Percentiles rank a stretch among this genome's conserved stretches.
These are phyloP conservation scores for Eupithecia tripunctaria DNA, from an alignment of 2,888 invertebrate genomes.

Conservation along the genomic window DNA sequence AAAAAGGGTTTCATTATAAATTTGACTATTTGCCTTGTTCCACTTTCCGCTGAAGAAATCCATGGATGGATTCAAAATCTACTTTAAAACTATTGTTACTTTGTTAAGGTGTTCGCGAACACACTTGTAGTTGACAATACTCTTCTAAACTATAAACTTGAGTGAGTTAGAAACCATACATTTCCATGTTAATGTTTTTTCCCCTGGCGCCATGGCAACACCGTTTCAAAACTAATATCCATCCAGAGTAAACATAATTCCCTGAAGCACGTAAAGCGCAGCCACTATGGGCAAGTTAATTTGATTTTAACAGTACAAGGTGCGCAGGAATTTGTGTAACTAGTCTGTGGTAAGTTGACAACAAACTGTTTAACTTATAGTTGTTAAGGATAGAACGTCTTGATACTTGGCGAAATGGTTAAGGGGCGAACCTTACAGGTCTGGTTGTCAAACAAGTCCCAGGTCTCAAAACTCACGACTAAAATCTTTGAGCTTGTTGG, in stretches of 20 bases:
- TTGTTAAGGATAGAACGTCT: conserved; percentile 31
- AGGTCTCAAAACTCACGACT: no score
- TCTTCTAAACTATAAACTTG: neutral
- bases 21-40: no score
- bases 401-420: conserved; percentile 52
- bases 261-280: conserved; percentile 13
- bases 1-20: no score
- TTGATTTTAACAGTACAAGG: conserved; percentile 46
- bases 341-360: conserved; percentile 50
- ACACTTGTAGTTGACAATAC: neutral
- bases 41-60: no score
- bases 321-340: conserved; percentile 47
- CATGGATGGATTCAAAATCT: no score
- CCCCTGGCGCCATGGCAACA: neutral
- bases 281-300: conserved; percentile 39
- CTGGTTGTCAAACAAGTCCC: no score
- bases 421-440: no score
- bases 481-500: no score
- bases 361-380: conserved; percentile 47
- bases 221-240: conserved; percentile 5
- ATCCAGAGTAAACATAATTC: conserved; percentile 12
- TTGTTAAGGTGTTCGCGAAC: neutral
- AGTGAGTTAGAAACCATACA: neutral
- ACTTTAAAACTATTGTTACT: neutral
- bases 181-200: neutral